Percentiles rank a stretch among this genome's conserved stretches.
phyloP scores from a whole-genome alignment of 2,797 vertebrate species.

The Coilia nasus region DNA sequence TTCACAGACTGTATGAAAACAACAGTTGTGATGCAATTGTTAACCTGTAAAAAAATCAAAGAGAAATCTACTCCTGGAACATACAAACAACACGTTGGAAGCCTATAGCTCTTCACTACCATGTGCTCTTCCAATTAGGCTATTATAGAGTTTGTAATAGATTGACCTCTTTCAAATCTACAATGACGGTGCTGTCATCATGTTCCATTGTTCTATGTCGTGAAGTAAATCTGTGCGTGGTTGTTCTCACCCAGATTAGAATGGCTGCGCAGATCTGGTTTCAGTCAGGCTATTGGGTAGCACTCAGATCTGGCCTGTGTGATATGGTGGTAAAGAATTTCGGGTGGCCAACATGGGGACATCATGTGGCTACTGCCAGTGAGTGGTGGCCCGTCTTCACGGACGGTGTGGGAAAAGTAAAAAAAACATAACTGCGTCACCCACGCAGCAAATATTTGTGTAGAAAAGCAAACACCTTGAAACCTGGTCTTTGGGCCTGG shows the following conservation, averaged over 20 bases:
- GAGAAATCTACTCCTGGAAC: background rate
- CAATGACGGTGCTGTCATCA: background rate
- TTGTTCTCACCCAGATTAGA: slow-evolving; percentile 46
- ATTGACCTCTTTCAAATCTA: background rate
- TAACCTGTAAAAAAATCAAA: background rate
- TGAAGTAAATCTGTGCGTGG: slow-evolving; percentile 51
- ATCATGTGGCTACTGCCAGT: slow-evolving; percentile 34
- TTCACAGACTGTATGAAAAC: slow-evolving; percentile 12
- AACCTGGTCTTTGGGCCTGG: background rate
- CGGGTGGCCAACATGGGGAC: slow-evolving; percentile 46
- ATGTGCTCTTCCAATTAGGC: background rate
- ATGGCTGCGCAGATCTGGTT: slow-evolving; percentile 50
- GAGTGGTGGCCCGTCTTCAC: slow-evolving; percentile 31
- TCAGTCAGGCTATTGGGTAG: slow-evolving; percentile 48
- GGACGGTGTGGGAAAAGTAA: slow-evolving; percentile 39
- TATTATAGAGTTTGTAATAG: background rate
- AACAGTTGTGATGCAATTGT: slow-evolving; percentile 19
- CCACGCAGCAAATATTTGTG: slow-evolving; percentile 32
- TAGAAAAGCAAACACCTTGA: slow-evolving; percentile 31
- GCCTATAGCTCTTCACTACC: background rate
- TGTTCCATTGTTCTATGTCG: background rate
- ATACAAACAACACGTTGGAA: background rate
- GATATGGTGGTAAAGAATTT: slow-evolving; percentile 39
- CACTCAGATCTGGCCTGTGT: slow-evolving; percentile 46
- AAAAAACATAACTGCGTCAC: slow-evolving; percentile 27